phyloP scores from a whole-genome alignment of 2,113 vertebrate species.

The Helogale parvula region DNA sequence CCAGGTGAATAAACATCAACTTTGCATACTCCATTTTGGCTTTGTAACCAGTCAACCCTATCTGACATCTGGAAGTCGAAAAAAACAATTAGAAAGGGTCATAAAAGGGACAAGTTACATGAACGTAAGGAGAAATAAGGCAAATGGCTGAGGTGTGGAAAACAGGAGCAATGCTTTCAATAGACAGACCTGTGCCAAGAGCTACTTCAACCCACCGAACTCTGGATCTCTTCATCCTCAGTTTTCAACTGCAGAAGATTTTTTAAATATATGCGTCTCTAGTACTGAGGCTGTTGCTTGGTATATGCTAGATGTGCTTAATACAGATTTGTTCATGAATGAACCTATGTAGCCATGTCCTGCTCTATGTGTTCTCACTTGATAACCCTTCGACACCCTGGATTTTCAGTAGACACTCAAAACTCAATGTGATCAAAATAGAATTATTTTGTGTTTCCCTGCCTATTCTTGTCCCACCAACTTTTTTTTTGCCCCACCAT shows the following conservation, averaged over 20 bases:
- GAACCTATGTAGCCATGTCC: neutral
- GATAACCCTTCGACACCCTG: neutral
- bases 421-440: neutral
- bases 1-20: conserved; percentile 64
- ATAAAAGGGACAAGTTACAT: neutral
- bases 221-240: neutral
- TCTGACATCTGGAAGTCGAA: conserved; percentile 64
- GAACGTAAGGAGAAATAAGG: neutral
- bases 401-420: neutral
- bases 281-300: neutral
- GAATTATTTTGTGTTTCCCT: neutral
- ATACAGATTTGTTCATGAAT: neutral
- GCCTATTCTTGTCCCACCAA: neutral
- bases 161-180: neutral
- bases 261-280: neutral
- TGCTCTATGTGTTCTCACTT: neutral
- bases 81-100: neutral
- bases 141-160: neutral
- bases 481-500: neutral
- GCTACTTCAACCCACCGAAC: neutral
- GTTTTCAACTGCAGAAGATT: neutral
- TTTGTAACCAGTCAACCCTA: conserved; percentile 77
- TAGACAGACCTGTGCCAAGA: neutral
- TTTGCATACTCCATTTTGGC: conserved; percentile 76
- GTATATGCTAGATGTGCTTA: neutral